Percentiles rank a stretch among this genome's conserved stretches.
These are phyloP conservation scores for Oscheius sp. DNA, from an alignment of 2,888 invertebrate genomes.

Conservation along the genomic window DNA sequence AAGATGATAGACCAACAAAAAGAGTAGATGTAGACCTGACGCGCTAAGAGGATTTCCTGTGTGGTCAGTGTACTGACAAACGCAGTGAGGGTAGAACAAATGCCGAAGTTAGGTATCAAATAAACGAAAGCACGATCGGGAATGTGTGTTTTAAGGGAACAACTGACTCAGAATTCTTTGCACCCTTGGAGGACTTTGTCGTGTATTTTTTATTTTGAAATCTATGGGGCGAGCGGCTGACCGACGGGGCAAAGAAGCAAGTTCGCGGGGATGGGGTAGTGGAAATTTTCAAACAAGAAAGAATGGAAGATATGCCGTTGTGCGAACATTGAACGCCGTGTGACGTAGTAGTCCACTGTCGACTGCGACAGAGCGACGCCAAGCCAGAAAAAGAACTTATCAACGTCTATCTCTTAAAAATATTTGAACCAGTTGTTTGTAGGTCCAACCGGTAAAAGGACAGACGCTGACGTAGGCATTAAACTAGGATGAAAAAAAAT, in stretches of 20 bases:
- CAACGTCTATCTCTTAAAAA: constrained; percentile 9
- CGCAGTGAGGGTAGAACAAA: background rate
- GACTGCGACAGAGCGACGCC: constrained; percentile 16
- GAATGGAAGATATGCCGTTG: background rate
- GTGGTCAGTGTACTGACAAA: background rate
- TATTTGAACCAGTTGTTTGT: constrained; percentile 4
- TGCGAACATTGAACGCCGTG: constrained; percentile 15
- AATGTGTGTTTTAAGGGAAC: background rate
- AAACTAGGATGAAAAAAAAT: background rate
- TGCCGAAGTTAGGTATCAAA: background rate
- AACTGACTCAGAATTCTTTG: constrained; percentile 2
- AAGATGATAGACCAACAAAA: no score
- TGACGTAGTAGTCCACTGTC: constrained; percentile 22
- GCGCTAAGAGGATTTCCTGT: constrained; percentile 19
- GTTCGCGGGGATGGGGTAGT: no score
- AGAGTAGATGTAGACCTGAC: constrained; percentile 4
- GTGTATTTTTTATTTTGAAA: no score
- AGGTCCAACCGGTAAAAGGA: background rate
- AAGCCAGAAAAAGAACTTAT: constrained; percentile 1
- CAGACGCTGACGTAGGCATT: background rate
- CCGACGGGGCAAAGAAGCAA: no score
- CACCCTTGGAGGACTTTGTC: background rate
- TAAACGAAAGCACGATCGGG: background rate
- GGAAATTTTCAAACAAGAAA: background rate
- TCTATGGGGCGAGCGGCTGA: no score